Evolutionary conservation across 2,888 invertebrate genomes (phyloP).

Genomic region (Andricus curvator): DNA sequence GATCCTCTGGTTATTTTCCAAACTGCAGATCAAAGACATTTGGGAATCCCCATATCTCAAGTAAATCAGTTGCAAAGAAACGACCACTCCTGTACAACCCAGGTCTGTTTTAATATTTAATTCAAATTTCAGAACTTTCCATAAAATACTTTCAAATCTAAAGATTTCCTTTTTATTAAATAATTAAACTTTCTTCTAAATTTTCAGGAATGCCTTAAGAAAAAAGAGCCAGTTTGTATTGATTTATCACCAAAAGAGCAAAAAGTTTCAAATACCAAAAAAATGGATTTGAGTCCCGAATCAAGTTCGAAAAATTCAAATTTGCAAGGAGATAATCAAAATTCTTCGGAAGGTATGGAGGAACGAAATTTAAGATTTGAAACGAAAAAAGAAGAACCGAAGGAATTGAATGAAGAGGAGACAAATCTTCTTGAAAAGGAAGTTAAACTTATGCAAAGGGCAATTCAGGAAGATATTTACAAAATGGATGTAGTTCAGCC

Average conservation of each 20-base stretch:
- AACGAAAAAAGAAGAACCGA: background rate
- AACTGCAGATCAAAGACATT: background rate
- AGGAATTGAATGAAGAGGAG: constrained; percentile 7
- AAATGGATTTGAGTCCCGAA: background rate
- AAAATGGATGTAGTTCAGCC: constrained; percentile 64
- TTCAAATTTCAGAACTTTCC: background rate
- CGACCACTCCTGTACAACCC: background rate
- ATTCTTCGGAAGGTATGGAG: background rate
- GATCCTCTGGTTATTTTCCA: background rate
- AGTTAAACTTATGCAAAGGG: constrained; percentile 56
- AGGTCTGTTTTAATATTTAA: background rate
- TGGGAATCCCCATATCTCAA: background rate
- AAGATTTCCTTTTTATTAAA: background rate
- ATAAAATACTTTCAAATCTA: background rate
- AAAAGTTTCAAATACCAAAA: background rate
- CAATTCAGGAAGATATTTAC: constrained; percentile 63
- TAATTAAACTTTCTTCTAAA: background rate
- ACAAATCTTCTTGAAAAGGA: constrained; percentile 46
- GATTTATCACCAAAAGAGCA: background rate
- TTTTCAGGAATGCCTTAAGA: background rate
- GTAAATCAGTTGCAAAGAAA: background rate
- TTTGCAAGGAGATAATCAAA: background rate
- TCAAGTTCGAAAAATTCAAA: background rate
- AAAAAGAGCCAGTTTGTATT: background rate
- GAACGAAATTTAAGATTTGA: background rate